Percentiles rank a stretch among this genome's conserved stretches.
These are phyloP conservation scores for Grammomys dolichurus DNA, from an alignment of 2,113 vertebrate species.

Conservation along the genomic window DNA sequence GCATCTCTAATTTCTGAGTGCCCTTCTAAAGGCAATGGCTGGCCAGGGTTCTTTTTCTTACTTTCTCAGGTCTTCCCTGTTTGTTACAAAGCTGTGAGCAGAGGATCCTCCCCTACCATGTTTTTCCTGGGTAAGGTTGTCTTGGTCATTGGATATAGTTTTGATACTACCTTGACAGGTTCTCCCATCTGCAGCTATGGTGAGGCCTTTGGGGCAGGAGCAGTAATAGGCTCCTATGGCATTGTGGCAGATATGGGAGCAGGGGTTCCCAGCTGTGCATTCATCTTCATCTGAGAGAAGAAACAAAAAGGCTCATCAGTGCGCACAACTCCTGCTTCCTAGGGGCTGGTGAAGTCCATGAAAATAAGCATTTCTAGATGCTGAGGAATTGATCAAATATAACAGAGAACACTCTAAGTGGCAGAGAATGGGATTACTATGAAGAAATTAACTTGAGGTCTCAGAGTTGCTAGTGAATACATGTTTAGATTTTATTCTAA, in stretches of 20 bases:
- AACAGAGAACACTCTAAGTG: background rate
- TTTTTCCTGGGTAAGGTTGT: background rate
- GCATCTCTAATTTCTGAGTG: background rate
- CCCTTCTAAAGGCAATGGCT: background rate
- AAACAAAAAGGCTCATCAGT: background rate
- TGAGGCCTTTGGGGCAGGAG: slow-evolving; percentile 94
- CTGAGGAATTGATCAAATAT: background rate
- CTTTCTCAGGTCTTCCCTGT: background rate
- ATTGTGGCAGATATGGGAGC: slow-evolving; percentile 96
- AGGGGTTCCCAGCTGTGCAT: slow-evolving; percentile 91
- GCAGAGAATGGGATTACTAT: background rate
- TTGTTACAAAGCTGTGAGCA: background rate
- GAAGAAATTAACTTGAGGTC: background rate
- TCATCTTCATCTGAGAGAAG: slow-evolving; percentile 94
- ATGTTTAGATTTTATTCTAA: slow-evolving; percentile 34
- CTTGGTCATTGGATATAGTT: too few species aligned
- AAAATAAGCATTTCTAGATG: background rate
- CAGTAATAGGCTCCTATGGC: slow-evolving; percentile 95
- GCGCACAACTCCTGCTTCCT: background rate
- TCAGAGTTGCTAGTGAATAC: background rate
- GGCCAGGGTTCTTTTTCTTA: background rate
- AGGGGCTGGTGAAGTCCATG: background rate
- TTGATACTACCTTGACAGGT: slow-evolving; percentile 93
- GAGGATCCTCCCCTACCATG: background rate
- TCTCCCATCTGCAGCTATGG: slow-evolving; percentile 95